A percentile compares a stretch with the other conserved stretches of the same genome.
Evolutionary conservation across 2,797 vertebrate genomes (phyloP).

Genomic region (Thaleichthys pacificus): DNA sequence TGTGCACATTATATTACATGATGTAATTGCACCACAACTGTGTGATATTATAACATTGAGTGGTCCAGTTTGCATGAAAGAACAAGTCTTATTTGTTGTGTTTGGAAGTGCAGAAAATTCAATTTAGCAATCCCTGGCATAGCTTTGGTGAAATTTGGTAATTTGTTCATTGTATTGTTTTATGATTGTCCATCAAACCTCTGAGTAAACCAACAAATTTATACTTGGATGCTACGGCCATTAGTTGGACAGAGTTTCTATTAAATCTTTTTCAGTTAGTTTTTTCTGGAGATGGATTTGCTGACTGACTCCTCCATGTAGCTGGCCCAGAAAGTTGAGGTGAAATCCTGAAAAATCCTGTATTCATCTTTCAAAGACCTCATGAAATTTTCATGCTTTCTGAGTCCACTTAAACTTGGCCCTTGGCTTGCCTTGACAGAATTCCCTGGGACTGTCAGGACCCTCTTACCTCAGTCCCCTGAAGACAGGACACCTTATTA

Average conservation of each 20-base stretch:
- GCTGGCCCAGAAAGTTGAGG: slow-evolving; percentile 1
- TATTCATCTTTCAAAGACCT: slow-evolving; percentile 57
- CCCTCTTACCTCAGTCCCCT: neutral
- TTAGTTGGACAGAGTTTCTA: too few relatives aligned
- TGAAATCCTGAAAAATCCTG: slow-evolving; percentile 25
- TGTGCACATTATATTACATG: neutral
- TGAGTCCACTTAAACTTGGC: slow-evolving; percentile 38
- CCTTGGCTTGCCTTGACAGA: slow-evolving; percentile 28
- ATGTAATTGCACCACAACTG: slow-evolving; percentile 16
- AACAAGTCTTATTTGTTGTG: slow-evolving; percentile 31
- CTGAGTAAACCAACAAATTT: neutral
- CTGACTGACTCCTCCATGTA: neutral
- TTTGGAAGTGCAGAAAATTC: too few relatives aligned
- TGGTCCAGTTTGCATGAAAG: slow-evolving; percentile 48
- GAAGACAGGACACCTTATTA: neutral
- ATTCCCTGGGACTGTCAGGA: slow-evolving; percentile 5
- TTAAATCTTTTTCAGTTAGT: neutral
- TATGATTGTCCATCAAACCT: too few relatives aligned
- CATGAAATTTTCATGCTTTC: slow-evolving; percentile 56
- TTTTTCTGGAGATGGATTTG: neutral
- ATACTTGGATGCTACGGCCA: neutral
- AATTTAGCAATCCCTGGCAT: too few relatives aligned
- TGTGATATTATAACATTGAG: slow-evolving; percentile 7
- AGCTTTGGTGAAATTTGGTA: too few relatives aligned
- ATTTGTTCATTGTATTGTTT: too few relatives aligned